Evolutionary conservation across 64 coral and sea anemone species (phyloP).

Genomic region (Actinia equina): DNA sequence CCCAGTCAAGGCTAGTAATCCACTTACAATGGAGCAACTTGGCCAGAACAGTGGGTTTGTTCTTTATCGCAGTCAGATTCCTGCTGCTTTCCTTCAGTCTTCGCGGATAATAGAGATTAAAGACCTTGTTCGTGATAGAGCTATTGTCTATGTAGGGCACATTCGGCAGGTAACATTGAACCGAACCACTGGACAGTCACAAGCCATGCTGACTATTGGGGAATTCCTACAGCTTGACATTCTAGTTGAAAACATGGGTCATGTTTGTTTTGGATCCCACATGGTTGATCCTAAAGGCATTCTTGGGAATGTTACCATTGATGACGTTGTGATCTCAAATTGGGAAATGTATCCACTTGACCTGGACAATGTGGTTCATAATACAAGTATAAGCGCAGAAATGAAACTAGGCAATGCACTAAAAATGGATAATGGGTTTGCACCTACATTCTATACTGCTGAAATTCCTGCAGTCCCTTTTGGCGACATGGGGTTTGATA

Average conservation of each 20-base stretch:
- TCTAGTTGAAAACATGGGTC: conserved; percentile 43
- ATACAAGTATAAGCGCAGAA: not conserved
- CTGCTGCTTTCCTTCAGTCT: conserved; percentile 32
- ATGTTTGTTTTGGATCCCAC: conserved; percentile 10
- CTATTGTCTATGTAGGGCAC: conserved; percentile 71
- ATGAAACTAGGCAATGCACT: not conserved
- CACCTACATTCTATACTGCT: conserved; percentile 74
- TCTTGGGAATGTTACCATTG: conserved; percentile 59
- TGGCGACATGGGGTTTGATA: conserved; percentile 50
- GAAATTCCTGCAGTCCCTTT: conserved; percentile 52
- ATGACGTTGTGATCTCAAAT: not conserved
- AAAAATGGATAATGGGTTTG: conserved; percentile 45
- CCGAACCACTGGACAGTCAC: not conserved
- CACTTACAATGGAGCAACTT: conserved; percentile 93
- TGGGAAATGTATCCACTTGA: conserved; percentile 56
- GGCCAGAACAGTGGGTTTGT: conserved; percentile 89
- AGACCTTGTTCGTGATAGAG: conserved; percentile 82
- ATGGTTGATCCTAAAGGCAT: conserved; percentile 45
- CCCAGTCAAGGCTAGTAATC: conserved; percentile 33
- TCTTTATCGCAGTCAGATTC: conserved; percentile 70
- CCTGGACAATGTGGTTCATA: not conserved
- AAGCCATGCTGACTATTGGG: not conserved
- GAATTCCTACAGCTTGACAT: conserved; percentile 33
- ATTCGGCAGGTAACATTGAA: conserved; percentile 36
- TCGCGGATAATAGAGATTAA: conserved; percentile 34